Conservation (phyloP, 2,888 invertebrate genomes). For the Stenodema calcarata region DNA sequence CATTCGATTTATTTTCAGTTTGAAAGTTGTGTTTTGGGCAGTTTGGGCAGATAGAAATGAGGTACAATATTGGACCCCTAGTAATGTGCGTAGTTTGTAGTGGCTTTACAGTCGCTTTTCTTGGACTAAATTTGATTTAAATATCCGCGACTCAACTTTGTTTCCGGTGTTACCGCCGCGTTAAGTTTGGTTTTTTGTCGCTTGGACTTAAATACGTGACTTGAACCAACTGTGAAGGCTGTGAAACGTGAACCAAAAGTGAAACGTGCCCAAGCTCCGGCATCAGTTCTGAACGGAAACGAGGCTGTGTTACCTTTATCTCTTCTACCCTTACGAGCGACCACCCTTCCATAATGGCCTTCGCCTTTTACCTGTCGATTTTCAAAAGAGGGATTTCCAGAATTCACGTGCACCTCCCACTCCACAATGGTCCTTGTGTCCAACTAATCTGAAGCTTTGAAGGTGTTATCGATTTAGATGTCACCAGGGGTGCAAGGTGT, state of each 20-base stretch:
- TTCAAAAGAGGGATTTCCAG: not conserved
- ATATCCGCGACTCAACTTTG: too few species aligned
- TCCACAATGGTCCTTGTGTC: not conserved
- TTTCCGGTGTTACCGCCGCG: not conserved
- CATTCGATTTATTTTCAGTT: too few species aligned
- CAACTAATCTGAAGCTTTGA: conserved; percentile 6
- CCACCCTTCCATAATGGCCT: not conserved
- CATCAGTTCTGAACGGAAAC: not conserved
- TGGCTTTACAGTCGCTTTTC: too few species aligned
- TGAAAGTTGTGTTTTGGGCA: too few species aligned
- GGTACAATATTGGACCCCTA: too few species aligned
- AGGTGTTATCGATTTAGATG: conserved; percentile 27
- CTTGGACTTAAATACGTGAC: not conserved
- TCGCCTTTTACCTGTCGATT: not conserved
- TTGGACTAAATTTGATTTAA: too few species aligned
- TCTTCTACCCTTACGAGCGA: not conserved
- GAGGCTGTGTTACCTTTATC: not conserved
- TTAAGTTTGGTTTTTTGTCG: not conserved
- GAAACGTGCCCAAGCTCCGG: not conserved
- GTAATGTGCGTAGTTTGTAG: too few species aligned
- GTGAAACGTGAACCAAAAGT: too few species aligned
- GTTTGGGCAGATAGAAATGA: too few species aligned
- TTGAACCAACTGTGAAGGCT: not conserved
- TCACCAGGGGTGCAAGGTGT: not conserved
- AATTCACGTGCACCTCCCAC: not conserved